Evolutionary conservation across 2,797 vertebrate species (phyloP).

Genomic region (Argya squamiceps): DNA sequence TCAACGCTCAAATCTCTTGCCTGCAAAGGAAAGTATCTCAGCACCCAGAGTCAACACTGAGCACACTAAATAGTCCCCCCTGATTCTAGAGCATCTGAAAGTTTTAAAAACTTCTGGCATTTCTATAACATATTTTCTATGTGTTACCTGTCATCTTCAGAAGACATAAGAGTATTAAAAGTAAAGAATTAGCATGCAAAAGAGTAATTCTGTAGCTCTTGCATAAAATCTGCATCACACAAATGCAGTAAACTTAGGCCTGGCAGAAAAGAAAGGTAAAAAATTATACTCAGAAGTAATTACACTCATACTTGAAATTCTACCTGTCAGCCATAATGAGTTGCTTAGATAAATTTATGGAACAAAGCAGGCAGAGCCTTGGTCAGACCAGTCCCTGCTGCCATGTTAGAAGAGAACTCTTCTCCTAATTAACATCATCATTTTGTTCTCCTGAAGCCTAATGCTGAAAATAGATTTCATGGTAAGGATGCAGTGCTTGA

Average conservation of each 20-base stretch:
- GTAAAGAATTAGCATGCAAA: background rate
- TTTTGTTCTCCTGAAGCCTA: background rate
- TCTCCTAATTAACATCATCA: background rate
- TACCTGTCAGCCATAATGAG: background rate
- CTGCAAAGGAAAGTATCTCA: background rate
- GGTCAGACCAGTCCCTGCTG: background rate
- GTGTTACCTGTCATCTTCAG: background rate
- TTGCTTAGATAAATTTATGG: background rate
- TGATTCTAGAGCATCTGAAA: background rate
- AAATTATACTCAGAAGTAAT: background rate
- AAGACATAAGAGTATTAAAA: background rate
- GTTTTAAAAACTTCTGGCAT: background rate
- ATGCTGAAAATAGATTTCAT: background rate
- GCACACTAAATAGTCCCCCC: background rate
- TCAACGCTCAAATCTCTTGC: background rate
- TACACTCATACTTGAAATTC: background rate
- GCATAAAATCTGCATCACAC: background rate
- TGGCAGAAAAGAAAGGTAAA: background rate
- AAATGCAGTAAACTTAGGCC: background rate
- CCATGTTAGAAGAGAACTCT: background rate
- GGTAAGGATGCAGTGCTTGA: background rate
- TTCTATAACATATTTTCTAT: background rate
- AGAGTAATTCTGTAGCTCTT: background rate
- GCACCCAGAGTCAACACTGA: background rate
- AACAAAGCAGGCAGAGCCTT: background rate